These are phyloP conservation scores for Linepithema humile DNA, from an alignment of 1,140 invertebrate species.

Conservation along the genomic window DNA sequence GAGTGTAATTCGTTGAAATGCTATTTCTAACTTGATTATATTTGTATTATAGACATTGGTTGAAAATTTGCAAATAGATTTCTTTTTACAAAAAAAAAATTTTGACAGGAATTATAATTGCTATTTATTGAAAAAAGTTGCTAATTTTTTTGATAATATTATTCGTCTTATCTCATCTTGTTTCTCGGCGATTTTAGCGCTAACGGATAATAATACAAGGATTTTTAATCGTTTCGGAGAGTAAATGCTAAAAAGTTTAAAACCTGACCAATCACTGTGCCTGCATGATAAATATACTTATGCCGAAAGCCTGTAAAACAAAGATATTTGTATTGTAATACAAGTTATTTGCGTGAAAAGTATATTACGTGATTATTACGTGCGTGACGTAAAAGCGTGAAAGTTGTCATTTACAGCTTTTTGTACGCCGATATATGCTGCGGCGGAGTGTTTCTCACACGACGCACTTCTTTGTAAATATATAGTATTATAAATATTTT, in stretches of 20 bases:
- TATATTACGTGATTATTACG: background rate
- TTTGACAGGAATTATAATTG: background rate
- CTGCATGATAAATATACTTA: constrained; percentile 17
- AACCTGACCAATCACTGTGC: background rate
- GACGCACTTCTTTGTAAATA: constrained; percentile 47
- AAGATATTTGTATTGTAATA: background rate
- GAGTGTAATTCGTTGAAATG: background rate
- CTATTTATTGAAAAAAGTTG: background rate
- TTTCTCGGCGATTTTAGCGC: background rate
- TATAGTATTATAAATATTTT: constrained; percentile 29
- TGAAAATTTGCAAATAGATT: background rate
- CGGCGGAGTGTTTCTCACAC: background rate
- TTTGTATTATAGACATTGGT: background rate
- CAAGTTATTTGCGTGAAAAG: constrained; percentile 3
- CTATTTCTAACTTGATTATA: background rate
- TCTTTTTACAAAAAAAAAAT: background rate
- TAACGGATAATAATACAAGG: background rate
- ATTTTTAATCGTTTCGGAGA: background rate
- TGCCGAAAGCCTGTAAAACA: background rate
- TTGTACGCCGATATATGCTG: background rate
- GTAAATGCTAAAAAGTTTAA: background rate
- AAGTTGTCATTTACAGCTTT: background rate
- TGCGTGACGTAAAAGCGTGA: background rate
- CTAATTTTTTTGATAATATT: background rate
- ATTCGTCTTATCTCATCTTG: too few relatives aligned